phyloP scores from a whole-genome alignment of 2,888 invertebrate genomes.

The Dioctria linearis region DNA sequence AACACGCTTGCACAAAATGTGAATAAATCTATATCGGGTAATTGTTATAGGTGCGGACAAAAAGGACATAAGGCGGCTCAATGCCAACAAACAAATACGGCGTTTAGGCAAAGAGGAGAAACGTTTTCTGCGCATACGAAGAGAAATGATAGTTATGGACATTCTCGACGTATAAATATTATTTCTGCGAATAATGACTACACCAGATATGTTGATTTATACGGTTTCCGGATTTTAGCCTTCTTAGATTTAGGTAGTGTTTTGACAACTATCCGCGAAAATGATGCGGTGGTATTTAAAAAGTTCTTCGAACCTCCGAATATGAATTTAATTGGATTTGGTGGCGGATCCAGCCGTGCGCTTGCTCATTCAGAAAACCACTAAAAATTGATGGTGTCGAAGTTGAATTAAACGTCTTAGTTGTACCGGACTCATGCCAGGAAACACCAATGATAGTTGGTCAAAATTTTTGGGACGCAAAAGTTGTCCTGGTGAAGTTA shows the following conservation, averaged over 20 bases:
- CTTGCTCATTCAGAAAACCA: not conserved
- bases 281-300: not conserved
- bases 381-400: constrained; percentile 3
- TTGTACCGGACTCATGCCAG: not conserved
- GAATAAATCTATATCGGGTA: too few relatives aligned
- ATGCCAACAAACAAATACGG: too few relatives aligned
- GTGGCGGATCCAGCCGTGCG: not conserved
- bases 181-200: not conserved
- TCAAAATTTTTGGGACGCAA: not conserved
- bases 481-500: not conserved
- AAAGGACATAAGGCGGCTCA: too few relatives aligned
- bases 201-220: not conserved
- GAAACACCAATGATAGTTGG: not conserved
- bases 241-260: not conserved
- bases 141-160: not conserved
- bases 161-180: not conserved
- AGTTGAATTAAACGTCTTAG: not conserved
- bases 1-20: too few relatives aligned
- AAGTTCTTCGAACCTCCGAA: not conserved
- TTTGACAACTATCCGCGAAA: not conserved
- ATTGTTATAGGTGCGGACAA: too few relatives aligned
- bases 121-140: not conserved
- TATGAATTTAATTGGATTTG: not conserved
- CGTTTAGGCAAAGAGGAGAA: too few relatives aligned
- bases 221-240: not conserved